Evolutionary conservation across 2,797 vertebrate species (phyloP).

Genomic region (Dicrostonyx torquatus): DNA sequence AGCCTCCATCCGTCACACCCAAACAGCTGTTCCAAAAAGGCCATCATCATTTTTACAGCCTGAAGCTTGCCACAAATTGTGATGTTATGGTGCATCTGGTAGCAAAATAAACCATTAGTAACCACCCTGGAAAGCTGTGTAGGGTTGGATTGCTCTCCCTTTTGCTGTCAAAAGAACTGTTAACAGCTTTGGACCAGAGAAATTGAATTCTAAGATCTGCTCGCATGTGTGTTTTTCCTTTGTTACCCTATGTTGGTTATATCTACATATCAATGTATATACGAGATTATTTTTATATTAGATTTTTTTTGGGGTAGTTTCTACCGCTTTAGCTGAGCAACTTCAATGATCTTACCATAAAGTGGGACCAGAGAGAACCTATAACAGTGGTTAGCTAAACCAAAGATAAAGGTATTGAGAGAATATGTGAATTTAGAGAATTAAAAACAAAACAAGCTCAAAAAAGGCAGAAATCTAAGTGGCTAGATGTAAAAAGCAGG

Average conservation of each 20-base stretch:
- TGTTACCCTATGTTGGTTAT: neutral
- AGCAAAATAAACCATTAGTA: neutral
- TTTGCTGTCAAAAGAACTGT: conserved; percentile 14
- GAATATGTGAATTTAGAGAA: conserved; percentile 1
- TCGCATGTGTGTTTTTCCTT: neutral
- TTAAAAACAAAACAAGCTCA: neutral
- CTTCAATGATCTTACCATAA: neutral
- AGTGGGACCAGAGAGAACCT: neutral
- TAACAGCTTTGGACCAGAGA: neutral
- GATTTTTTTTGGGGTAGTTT: neutral
- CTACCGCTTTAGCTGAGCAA: neutral
- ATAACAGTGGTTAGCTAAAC: neutral
- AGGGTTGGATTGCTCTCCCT: neutral
- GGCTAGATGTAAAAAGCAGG: neutral
- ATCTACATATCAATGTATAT: neutral
- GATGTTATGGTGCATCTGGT: neutral
- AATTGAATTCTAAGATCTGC: neutral
- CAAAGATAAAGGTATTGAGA: neutral
- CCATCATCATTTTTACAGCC: neutral
- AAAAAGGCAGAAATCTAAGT: neutral
- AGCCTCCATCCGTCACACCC: neutral
- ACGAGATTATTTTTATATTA: neutral
- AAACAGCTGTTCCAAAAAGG: neutral
- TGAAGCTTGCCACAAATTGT: neutral
- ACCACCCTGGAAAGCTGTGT: neutral